These are phyloP conservation scores for Lucifuga dentata DNA, from an alignment of 2,113 vertebrate genomes.

Conservation along the genomic window DNA sequence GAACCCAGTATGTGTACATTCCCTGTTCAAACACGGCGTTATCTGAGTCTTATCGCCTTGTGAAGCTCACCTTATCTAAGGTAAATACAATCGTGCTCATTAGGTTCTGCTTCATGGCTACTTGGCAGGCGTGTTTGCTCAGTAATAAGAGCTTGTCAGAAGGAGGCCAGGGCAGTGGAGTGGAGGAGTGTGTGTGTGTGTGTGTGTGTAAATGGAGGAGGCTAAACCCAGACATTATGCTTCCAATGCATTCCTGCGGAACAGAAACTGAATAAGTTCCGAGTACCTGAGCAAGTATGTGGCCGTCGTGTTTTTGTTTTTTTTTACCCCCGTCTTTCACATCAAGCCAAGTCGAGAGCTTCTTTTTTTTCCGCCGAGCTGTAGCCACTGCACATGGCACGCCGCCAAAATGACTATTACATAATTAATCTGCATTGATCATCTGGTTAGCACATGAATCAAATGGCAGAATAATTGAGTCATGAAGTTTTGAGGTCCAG, in stretches of 20 bases:
- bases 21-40: conserved; percentile 82
- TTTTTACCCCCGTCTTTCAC: conserved; percentile 10
- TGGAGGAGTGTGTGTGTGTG: conserved; percentile 27
- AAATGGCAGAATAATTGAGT: conserved; percentile 89
- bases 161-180: conserved; percentile 53
- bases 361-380: conserved; percentile 69
- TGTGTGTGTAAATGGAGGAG: conserved; percentile 21
- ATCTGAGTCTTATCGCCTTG: conserved; percentile 83
- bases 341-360: conserved; percentile 43
- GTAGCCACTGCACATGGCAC: conserved; percentile 86
- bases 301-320: conserved; percentile 10
- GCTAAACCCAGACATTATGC: conserved; percentile 73
- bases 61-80: conserved; percentile 93
- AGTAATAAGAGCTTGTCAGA: conserved; percentile 80
- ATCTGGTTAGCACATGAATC: conserved; percentile 90
- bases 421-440: conserved; percentile 94
- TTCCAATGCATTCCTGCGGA: conserved; percentile 65
- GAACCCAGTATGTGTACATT: conserved; percentile 72
- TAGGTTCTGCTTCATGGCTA: conserved; percentile 86
- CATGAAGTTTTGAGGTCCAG: conserved; percentile 79
- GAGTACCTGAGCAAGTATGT: conserved; percentile 73
- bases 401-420: conserved; percentile 89
- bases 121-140: conserved; percentile 86
- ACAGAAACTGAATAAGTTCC: conserved; percentile 80
- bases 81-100: conserved; percentile 93